These are phyloP conservation scores for Plutomurus gul DNA, from an alignment of 1,140 invertebrate species.

Conservation along the genomic window DNA sequence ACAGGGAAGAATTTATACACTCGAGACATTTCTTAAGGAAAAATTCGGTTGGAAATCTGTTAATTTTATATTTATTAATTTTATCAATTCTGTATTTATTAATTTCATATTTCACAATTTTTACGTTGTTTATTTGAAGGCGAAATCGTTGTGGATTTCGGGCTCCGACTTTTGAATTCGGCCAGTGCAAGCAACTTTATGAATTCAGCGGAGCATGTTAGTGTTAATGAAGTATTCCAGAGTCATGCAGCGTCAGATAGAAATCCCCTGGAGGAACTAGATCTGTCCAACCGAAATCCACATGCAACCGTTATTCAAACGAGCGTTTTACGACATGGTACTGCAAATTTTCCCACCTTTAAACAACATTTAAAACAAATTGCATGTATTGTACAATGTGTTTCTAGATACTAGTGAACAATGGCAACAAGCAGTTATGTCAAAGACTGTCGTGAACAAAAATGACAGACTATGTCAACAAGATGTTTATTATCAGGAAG, in stretches of 20 bases:
- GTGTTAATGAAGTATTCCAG: neutral
- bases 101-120: neutral
- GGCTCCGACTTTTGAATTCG: slow-evolving; percentile 13
- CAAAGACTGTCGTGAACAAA: neutral
- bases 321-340: neutral
- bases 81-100: neutral
- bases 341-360: neutral
- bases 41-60: slow-evolving; percentile 30
- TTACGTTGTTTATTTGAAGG: neutral
- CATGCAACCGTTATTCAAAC: neutral
- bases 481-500: slow-evolving; percentile 4
- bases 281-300: neutral
- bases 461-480: neutral
- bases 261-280: neutral
- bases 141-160: slow-evolving; percentile 38
- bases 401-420: neutral
- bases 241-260: neutral
- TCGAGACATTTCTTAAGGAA: slow-evolving; percentile 39
- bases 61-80: neutral
- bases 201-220: slow-evolving; percentile 22
- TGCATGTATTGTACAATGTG: neutral
- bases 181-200: slow-evolving; percentile 26
- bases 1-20: slow-evolving; percentile 28
- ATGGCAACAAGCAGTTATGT: neutral
- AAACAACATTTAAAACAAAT: neutral